Base-by-base conservation (phyloP, 2,797 vertebrate genomes). In the Sebastes aleutianus region DNA sequence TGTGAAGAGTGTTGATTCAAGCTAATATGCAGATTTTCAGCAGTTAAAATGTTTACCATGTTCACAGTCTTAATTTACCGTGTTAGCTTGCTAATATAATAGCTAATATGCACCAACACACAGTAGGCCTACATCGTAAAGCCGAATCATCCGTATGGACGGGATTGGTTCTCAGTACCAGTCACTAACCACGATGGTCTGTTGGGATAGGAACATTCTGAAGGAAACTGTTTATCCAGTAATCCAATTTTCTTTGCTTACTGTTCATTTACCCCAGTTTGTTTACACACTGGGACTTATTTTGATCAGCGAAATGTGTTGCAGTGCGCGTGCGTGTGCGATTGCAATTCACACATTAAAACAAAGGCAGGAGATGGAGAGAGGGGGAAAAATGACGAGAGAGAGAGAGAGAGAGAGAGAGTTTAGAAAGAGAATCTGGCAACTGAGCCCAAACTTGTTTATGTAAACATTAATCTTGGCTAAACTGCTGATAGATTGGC, bases 401-500 rank as follows among this genome's bases (percentile, higher is more conserved):
- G 16, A 43, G 39, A 43, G 39, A 43, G 61, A 43, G 39, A 43
- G 61, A 74, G 61, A 79, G 64, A 74, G 72, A 79, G 67, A 74
- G 70, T 72, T 75, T 39, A 74, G 53, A 82, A 74, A 80, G 64
- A 74, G 62, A 83, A 89, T 70, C 66, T 66, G 76, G 87, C 76
- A 72, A 83, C 73, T 73, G 70, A 88, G 84, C 71, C 73, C 64
- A 73, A 83, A 87, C 85, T 83, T 93, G 91, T 93, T 93, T 93
- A 88, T 93, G 87, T 92, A 90, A 94, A 94, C 85, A 94, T 93
- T 92, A 89, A 94, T 95, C 91, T 88, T 81, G 70, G 85, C 83
- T 90, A 89, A 92, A 94, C 87, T 90, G 89, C 84, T 90, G 85
- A 88, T 87, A 86, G 90, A 88, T 88, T 88, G 78, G 63, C 75